Conservation (phyloP, 2,797 vertebrate genomes). For the Brachymystax lenok region DNA sequence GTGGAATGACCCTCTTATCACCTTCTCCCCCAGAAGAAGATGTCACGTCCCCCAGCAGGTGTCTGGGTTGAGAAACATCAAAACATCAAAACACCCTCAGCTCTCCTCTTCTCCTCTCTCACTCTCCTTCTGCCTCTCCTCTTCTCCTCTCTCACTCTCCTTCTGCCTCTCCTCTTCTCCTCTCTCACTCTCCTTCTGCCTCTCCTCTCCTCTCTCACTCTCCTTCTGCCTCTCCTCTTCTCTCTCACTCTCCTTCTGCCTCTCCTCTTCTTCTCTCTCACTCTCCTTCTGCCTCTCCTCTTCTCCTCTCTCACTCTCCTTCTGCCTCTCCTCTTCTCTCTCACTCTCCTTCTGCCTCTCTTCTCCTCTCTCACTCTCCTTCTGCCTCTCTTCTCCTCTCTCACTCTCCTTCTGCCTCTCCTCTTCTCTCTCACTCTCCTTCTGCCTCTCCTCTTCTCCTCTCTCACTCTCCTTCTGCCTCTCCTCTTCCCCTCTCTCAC, state of each 20-base stretch:
- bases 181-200: slow-evolving; percentile 12
- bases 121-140: not conserved
- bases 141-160: not conserved
- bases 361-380: not conserved
- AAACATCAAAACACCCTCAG: not conserved
- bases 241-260: too few species aligned
- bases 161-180: too few species aligned
- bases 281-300: too few species aligned
- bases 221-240: not conserved
- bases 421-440: not conserved
- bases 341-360: too few species aligned
- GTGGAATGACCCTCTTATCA: too few species aligned
- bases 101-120: not conserved
- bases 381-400: not conserved
- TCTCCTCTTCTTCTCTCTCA: too few species aligned
- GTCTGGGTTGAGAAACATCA: too few species aligned
- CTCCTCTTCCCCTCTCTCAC: not conserved
- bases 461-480: not conserved
- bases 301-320: too few species aligned
- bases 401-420: not conserved
- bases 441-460: not conserved
- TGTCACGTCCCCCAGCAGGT: too few species aligned
- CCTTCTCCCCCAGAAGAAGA: too few species aligned
- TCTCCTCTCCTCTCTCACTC: not conserved
- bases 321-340: not conserved